These are phyloP conservation scores for Sciurus niger DNA, from an alignment of 2,113 vertebrate species.

Conservation along the genomic window DNA sequence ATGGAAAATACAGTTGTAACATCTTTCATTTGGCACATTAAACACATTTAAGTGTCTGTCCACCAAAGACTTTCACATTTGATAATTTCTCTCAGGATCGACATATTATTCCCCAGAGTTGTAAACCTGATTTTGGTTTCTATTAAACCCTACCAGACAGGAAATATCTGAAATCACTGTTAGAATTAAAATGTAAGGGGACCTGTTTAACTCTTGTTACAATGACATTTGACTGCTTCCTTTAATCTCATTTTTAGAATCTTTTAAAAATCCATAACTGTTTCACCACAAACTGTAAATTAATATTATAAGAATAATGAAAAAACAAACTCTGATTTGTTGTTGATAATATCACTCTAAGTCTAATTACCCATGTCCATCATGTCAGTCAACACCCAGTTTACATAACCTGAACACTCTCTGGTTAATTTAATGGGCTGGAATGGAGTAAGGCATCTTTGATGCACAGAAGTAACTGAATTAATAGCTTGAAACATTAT, in stretches of 20 bases:
- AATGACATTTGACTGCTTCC: slow-evolving; percentile 83
- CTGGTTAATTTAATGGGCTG: slow-evolving; percentile 85
- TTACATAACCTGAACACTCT: slow-evolving; percentile 85
- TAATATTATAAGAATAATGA: slow-evolving; percentile 86
- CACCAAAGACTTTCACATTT: slow-evolving; percentile 72
- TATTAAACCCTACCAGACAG: slow-evolving; percentile 82
- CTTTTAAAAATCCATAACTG: slow-evolving; percentile 79
- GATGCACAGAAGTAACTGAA: slow-evolving; percentile 78
- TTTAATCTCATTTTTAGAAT: slow-evolving; percentile 84
- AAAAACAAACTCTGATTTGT: slow-evolving; percentile 79
- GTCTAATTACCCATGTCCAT: slow-evolving; percentile 87
- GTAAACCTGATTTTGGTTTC: slow-evolving; percentile 80
- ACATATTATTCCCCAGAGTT: slow-evolving; percentile 84
- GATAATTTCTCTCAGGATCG: slow-evolving; percentile 77
- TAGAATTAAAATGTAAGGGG: slow-evolving; percentile 86
- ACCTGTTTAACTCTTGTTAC: slow-evolving; percentile 84
- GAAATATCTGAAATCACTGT: slow-evolving; percentile 85
- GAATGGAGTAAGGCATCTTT: slow-evolving; percentile 79
- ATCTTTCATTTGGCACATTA: slow-evolving; percentile 85
- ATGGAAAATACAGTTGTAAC: slow-evolving; percentile 83
- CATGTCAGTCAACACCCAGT: slow-evolving; percentile 83
- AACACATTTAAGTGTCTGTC: slow-evolving; percentile 84
- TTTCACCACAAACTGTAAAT: slow-evolving; percentile 84
- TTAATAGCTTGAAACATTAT: slow-evolving; percentile 69
- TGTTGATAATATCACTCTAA: slow-evolving; percentile 86